Evolutionary conservation across 1,140 invertebrate species (phyloP).

Genomic region (Cephus cinctus): DNA sequence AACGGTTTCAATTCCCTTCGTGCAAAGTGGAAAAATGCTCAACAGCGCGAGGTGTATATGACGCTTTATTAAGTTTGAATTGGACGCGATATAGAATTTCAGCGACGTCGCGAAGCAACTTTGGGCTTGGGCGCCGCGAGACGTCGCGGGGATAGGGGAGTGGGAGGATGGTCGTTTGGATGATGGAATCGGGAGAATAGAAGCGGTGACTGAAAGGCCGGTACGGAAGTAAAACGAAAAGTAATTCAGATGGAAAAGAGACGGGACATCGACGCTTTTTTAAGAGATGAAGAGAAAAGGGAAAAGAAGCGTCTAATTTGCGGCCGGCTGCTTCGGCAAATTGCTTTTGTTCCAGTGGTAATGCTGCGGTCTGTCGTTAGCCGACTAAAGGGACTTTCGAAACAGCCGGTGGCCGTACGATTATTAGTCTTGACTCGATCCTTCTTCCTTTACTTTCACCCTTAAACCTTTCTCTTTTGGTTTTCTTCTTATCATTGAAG

Average conservation of each 20-base stretch:
- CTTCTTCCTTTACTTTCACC: too few relatives aligned
- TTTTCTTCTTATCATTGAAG: too few relatives aligned
- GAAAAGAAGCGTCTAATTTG: conserved; percentile 3
- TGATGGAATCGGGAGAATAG: conserved; percentile 27
- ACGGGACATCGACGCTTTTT: too few relatives aligned
- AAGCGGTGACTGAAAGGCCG: conserved; percentile 29
- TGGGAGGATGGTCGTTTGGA: neutral
- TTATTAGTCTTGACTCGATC: too few relatives aligned
- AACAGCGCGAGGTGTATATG: conserved; percentile 35
- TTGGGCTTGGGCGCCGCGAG: neutral
- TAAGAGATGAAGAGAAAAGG: conserved; percentile 11
- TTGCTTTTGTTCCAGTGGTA: conserved; percentile 20
- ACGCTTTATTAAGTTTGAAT: conserved; percentile 54
- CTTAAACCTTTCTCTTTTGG: too few relatives aligned
- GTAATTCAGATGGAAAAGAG: conserved; percentile 19
- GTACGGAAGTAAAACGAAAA: conserved; percentile 17
- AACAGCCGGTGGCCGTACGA: too few relatives aligned
- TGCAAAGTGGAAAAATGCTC: conserved; percentile 28
- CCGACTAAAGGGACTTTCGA: too few relatives aligned
- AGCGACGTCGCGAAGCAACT: conserved; percentile 1
- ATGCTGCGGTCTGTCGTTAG: conserved; percentile 12
- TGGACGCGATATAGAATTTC: conserved; percentile 22
- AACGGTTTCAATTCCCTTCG: conserved; percentile 44
- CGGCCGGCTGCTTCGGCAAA: conserved; percentile 16
- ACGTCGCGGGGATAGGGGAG: neutral